phyloP scores from a whole-genome alignment of 2,888 invertebrate genomes.

The Epinotia demarniana region DNA sequence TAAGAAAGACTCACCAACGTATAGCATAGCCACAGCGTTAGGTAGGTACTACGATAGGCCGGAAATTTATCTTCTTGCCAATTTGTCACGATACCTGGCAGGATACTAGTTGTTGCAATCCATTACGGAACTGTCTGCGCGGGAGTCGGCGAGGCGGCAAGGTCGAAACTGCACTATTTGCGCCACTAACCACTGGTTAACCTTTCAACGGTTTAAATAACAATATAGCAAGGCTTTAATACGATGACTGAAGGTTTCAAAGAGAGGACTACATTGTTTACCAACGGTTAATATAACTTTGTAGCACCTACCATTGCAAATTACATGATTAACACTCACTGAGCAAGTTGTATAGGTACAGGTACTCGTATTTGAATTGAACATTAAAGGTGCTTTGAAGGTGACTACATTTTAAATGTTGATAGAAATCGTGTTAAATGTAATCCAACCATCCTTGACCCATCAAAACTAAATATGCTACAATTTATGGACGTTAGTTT shows the following conservation, averaged over 20 bases:
- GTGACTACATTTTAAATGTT: constrained; percentile 54
- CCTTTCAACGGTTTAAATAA: constrained; percentile 50
- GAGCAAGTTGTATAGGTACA: constrained; percentile 14
- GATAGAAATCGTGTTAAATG: constrained; percentile 53
- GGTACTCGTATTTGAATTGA: background rate
- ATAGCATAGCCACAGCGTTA: constrained; percentile 45
- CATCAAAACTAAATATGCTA: constrained; percentile 61
- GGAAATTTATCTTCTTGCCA: constrained; percentile 36
- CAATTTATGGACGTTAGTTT: constrained; percentile 49
- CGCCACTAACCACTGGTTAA: constrained; percentile 53
- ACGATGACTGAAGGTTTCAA: constrained; percentile 56
- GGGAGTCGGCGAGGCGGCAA: constrained; percentile 72
- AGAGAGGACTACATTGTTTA: background rate
- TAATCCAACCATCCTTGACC: background rate
- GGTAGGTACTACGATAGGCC: constrained; percentile 51
- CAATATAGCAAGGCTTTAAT: constrained; percentile 56
- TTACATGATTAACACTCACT: constrained; percentile 26
- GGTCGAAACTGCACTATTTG: constrained; percentile 71
- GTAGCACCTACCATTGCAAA: constrained; percentile 19
- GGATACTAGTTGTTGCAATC: constrained; percentile 69
- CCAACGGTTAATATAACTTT: constrained; percentile 12
- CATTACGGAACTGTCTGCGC: constrained; percentile 75
- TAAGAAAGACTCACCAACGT: constrained; percentile 43
- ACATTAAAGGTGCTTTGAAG: constrained; percentile 27
- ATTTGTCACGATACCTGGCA: constrained; percentile 61